These are phyloP conservation scores for Sebastolobus alascanus DNA, from an alignment of 2,797 vertebrate species.

Conservation along the genomic window DNA sequence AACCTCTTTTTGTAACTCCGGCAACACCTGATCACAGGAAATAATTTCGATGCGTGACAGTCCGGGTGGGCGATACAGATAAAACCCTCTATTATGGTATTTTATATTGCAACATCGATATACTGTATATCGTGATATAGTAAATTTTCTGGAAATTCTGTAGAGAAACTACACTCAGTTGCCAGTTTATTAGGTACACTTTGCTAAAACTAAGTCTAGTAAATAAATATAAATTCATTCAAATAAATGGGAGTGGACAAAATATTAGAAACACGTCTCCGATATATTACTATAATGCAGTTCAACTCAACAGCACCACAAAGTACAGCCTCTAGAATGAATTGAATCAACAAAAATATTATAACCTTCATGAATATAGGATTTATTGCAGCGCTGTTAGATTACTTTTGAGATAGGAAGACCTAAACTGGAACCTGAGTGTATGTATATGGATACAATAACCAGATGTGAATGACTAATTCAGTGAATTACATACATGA, in stretches of 20 bases:
- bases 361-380: not conserved
- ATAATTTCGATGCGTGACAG: not conserved
- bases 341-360: not conserved
- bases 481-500: slow-evolving; percentile 58
- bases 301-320: not conserved
- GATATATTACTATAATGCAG: not conserved
- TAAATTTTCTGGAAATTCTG: not conserved
- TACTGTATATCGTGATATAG: not conserved
- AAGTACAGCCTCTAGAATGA: not conserved
- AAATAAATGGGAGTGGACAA: not conserved
- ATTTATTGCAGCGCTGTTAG: not conserved
- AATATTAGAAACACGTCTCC: not conserved
- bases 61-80: not conserved
- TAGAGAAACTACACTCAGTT: not conserved
- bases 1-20: slow-evolving; percentile 1
- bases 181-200: not conserved
- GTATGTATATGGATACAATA: slow-evolving; percentile 4
- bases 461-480: slow-evolving; percentile 33
- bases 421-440: not conserved
- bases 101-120: slow-evolving; percentile 5
- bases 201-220: not conserved
- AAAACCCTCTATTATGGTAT: not conserved
- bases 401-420: not conserved
- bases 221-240: not conserved
- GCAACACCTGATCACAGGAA: not conserved